Conservation (phyloP, 2,113 vertebrate genomes). For the Salvelinus namaycush region DNA sequence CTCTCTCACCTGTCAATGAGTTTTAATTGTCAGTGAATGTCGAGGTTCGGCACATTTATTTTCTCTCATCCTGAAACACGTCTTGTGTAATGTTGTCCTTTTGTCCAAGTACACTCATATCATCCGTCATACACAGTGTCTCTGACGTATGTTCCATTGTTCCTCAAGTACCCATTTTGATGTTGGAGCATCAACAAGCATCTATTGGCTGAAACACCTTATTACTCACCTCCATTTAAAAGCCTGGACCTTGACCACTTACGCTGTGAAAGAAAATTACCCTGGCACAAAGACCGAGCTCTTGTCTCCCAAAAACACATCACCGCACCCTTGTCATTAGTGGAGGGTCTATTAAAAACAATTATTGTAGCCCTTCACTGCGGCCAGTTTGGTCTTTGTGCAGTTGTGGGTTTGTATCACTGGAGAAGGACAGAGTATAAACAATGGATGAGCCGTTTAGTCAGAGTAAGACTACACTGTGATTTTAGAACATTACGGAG, state of each 20-base stretch:
- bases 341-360: constrained; percentile 74
- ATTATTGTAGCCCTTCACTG: constrained; percentile 69
- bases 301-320: constrained; percentile 63
- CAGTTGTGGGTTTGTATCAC: constrained; percentile 60
- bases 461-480: constrained; percentile 66
- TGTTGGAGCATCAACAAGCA: background rate
- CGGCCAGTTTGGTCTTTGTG: constrained; percentile 68
- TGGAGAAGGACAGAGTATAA: constrained; percentile 57
- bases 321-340: constrained; percentile 53
- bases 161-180: constrained; percentile 62
- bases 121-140: constrained; percentile 69
- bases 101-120: constrained; percentile 65
- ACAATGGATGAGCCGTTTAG: constrained; percentile 59
- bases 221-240: constrained; percentile 50
- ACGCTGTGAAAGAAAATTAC: constrained; percentile 74
- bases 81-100: constrained; percentile 65
- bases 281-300: constrained; percentile 62
- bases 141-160: constrained; percentile 74
- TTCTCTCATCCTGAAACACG: constrained; percentile 51
- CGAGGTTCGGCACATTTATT: constrained; percentile 42
- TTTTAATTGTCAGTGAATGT: constrained; percentile 70
- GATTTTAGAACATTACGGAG: constrained; percentile 26
- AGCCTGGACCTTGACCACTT: constrained; percentile 71
- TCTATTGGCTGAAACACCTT: constrained; percentile 58
- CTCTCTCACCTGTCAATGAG: constrained; percentile 50